Base-by-base conservation (phyloP, 2,113 vertebrate genomes). In the Thamnaconus septentrionalis region DNA sequence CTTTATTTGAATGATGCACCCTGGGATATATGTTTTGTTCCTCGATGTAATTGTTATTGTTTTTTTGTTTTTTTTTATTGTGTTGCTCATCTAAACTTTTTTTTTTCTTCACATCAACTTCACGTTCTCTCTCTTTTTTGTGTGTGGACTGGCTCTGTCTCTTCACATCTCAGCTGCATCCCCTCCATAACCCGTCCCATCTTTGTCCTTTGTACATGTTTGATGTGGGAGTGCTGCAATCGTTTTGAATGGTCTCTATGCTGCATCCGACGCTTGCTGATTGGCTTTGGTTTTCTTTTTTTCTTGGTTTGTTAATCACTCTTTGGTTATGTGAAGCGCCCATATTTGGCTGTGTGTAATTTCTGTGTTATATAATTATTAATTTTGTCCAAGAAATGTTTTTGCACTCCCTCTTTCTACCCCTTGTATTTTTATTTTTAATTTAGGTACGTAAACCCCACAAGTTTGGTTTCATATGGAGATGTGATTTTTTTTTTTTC, bases 1-100 rank as follows among this genome's bases (percentile, higher is more conserved):
- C 86, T 89, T 90, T 87, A 84, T 88, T 82, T 89, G 91, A 90
- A 92, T 92, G 91, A 92, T 82, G 88, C 91, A 91, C 89, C 83
- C 86, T 88, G 80, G 85, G 89, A 78, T 86, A 73, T 70, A 59
- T 78, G 70, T 85, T 81, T 78, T 76, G 51, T 86, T 80, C 85
- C 59, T 41, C 53, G 83, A 59, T 55, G 74, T 85, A 70, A 68
- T 82, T 76, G 47, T 77, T 69, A 41, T 40, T 68, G n/a, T 43
- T 67, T 80, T 55, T 59, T 74, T 55, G n/a, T 86, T 67, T 56
- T 46, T 67, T 79, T 56, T 63, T 69, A 66, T 56, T 86, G 73
- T 87, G 85, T 90, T 88, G 84, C 78, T 88, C 76, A 78, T 88
- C 79, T 82, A 73, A 76, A 74, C 46, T 62, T 64, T 75, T 60